Base-by-base conservation (phyloP, 2,113 vertebrate species). In the Amblyornis subalaris region DNA sequence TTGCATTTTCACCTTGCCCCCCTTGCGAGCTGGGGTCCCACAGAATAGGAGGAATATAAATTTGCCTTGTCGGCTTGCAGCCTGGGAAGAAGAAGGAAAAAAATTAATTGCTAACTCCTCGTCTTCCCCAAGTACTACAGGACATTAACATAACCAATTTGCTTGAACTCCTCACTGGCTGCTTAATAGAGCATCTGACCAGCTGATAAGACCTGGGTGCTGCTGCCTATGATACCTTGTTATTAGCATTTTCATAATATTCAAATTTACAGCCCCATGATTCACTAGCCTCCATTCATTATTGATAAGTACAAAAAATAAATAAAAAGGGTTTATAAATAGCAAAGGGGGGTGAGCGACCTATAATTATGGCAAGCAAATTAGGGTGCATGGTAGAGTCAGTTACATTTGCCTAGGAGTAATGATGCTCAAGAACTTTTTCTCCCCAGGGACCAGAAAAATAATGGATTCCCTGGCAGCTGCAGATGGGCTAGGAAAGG, bases 351-450 rank as follows among this genome's bases (percentile, higher is more conserved):
- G 98, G 99, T 99, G 98, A 99, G 97, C 88, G 98, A 99, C 99
- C 99, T 99, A 99, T 99, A 99, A 99, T 99, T 99, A 99, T 94
- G 98, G 98, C 98, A 98, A 99, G 99, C 99, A 99, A 99, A 99
- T 99, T 98, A 99, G 98, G 98, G 98, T 98, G 98, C 97, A 97
- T 92, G 91, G 98, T 96, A 90, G 98, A 99, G 98, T 99, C 98
- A 98, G 98, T 99, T 99, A 99, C 98, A 98, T 99, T 99, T 98
- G 98, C 98, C 97, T 98, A 98, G 98, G 98, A 99, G 98, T 99
- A 99, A 99, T 99, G 98, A 99, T 98, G 98, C 98, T 95, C 80
- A 95, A 98, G 98, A 99, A 98, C 98, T 98, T 97, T 97, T 96
- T 88, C 93, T 98, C 98, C 98, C 97, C 61, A 22, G 97, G 98